A percentile compares a stretch with the other conserved stretches of the same genome.
Evolutionary conservation across 2,113 vertebrate species (phyloP).

Genomic region (Cyprinodon variegatus): DNA sequence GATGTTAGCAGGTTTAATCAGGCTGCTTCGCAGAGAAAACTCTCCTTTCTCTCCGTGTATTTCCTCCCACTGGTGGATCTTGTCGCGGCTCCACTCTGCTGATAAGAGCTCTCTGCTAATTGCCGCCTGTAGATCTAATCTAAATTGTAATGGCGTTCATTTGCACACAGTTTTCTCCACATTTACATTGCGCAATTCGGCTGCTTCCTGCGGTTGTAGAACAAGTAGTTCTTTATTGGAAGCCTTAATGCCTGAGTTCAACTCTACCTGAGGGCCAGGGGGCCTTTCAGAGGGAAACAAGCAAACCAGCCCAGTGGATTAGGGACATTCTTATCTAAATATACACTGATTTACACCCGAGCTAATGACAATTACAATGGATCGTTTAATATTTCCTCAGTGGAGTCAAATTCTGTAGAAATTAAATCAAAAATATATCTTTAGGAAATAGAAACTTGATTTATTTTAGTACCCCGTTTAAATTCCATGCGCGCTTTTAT

Average conservation of each 20-base stretch:
- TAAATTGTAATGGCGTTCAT: slow-evolving; percentile 78
- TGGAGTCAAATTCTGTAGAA: too few relatives aligned
- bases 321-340: slow-evolving; percentile 36
- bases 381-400: too few relatives aligned
- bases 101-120: slow-evolving; percentile 63
- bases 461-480: background rate
- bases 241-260: background rate
- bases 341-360: background rate
- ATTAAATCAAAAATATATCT: background rate
- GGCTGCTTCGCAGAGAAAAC: background rate
- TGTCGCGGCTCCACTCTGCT: too few relatives aligned
- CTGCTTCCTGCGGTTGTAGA: slow-evolving; percentile 71
- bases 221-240: slow-evolving; percentile 24
- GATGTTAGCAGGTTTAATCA: background rate
- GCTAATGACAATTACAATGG: background rate
- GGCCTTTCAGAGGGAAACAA: slow-evolving; percentile 13
- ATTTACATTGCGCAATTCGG: slow-evolving; percentile 70
- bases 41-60: background rate
- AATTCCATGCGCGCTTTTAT: too few relatives aligned
- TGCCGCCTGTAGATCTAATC: slow-evolving; percentile 76
- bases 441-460: background rate
- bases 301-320: slow-evolving; percentile 14
- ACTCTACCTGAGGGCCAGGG: slow-evolving; percentile 20
- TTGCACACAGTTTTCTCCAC: slow-evolving; percentile 72
- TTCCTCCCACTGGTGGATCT: too few relatives aligned